Evolutionary conservation across 2,797 vertebrate species (phyloP).

Genomic region (Sebastes kiyomatsui): DNA sequence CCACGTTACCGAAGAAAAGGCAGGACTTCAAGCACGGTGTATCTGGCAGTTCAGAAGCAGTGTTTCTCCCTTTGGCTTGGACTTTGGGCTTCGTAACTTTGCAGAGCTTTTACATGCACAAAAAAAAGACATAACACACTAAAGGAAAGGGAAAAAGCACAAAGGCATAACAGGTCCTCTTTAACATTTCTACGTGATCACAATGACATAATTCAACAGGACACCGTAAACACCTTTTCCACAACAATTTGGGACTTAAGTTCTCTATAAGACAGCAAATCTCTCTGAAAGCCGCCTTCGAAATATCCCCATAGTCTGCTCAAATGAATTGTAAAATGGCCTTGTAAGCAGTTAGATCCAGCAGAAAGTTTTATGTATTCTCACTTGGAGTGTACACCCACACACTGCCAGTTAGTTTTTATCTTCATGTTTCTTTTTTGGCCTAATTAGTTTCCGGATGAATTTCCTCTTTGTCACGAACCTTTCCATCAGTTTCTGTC

Average conservation of each 20-base stretch:
- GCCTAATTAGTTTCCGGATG: conserved; percentile 10
- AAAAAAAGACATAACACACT: too few species aligned
- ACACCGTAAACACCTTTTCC: neutral
- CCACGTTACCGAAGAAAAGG: too few species aligned
- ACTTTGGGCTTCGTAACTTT: too few species aligned
- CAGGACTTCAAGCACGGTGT: too few species aligned
- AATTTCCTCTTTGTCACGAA: conserved; percentile 5
- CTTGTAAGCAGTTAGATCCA: neutral
- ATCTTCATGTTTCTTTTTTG: conserved; percentile 5
- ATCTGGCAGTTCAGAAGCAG: too few species aligned
- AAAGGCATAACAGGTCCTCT: neutral
- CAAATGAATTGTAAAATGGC: neutral
- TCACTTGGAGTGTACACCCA: conserved; percentile 6
- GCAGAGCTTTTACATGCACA: too few species aligned
- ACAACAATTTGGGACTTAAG: neutral
- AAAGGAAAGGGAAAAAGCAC: too few species aligned
- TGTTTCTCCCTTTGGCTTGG: too few species aligned
- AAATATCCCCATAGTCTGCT: neutral
- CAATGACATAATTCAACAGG: neutral
- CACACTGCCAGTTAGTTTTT: neutral
- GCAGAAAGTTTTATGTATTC: conserved; percentile 4
- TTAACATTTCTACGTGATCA: neutral
- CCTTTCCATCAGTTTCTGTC: neutral
- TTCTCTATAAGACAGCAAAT: neutral
- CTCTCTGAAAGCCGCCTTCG: neutral